Conservation (phyloP, 2,113 vertebrate species). For the Antechinus stuartii region DNA sequence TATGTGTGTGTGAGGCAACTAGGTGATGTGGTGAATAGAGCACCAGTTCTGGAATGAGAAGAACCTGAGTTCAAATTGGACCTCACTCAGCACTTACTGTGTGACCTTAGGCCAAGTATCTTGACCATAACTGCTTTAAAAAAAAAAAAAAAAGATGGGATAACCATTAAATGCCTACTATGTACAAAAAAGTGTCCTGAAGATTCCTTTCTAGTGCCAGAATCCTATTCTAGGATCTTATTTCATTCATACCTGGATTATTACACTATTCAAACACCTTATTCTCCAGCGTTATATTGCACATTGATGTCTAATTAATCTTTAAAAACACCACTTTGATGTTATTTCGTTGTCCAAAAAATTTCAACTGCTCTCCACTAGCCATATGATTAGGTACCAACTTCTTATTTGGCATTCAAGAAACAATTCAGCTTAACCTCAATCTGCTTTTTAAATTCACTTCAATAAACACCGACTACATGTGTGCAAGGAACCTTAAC, state of each 20-base stretch:
- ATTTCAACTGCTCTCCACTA: background rate
- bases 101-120: no score
- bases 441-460: background rate
- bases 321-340: background rate
- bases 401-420: background rate
- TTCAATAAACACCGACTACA: background rate
- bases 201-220: background rate
- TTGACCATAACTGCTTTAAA: no score
- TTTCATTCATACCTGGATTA: background rate
- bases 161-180: background rate
- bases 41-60: no score
- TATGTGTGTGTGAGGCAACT: no score
- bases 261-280: background rate
- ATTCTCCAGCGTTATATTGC: background rate
- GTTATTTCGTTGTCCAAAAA: background rate
- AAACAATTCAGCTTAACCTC: background rate
- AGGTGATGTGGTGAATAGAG: no score
- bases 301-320: background rate
- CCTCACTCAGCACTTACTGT: no score
- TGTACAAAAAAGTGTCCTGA: background rate
- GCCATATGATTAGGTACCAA: background rate
- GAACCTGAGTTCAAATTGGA: no score
- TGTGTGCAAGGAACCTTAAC: background rate
- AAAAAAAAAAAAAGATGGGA: no score
- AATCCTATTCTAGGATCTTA: background rate